Percentiles rank a stretch among this genome's conserved stretches.
Conservation (phyloP, 2,113 vertebrate genomes). For the Gymnogyps californianus region DNA sequence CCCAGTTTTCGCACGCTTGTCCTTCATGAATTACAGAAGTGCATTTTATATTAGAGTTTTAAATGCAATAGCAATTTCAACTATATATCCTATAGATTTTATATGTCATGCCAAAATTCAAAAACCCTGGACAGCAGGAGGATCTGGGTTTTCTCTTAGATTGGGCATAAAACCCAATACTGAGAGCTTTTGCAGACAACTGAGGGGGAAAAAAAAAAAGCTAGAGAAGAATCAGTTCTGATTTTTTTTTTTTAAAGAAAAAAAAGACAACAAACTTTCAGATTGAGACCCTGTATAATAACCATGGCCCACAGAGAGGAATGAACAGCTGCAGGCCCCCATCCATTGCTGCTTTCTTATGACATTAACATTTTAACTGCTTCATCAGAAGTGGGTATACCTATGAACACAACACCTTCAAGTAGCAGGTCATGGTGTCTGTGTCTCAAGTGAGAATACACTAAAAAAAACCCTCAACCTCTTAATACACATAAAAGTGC, state of each 20-base stretch:
- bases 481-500: not conserved
- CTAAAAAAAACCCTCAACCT: not conserved
- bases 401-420: not conserved
- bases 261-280: not conserved
- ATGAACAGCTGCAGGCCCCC: not conserved
- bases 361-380: not conserved
- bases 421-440: rapidly evolving
- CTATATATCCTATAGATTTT: not conserved
- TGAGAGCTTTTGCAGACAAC: not conserved
- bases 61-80: not conserved
- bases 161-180: not conserved
- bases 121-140: not conserved
- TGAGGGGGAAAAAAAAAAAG: rapidly evolving
- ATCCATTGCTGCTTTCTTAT: not conserved
- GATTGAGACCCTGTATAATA: not conserved
- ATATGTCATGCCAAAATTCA: rapidly evolving
- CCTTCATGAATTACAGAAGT: not conserved
- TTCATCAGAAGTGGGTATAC: not conserved
- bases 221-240: not conserved
- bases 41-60: not conserved
- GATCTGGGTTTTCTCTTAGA: not conserved
- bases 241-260: no score
- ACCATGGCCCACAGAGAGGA: not conserved
- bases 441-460: not conserved
- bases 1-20: not conserved